Evolutionary conservation across 2,113 vertebrate genomes (phyloP), one percentile per base, ranked within the genome.

Genomic region (Hippotragus niger): DNA sequence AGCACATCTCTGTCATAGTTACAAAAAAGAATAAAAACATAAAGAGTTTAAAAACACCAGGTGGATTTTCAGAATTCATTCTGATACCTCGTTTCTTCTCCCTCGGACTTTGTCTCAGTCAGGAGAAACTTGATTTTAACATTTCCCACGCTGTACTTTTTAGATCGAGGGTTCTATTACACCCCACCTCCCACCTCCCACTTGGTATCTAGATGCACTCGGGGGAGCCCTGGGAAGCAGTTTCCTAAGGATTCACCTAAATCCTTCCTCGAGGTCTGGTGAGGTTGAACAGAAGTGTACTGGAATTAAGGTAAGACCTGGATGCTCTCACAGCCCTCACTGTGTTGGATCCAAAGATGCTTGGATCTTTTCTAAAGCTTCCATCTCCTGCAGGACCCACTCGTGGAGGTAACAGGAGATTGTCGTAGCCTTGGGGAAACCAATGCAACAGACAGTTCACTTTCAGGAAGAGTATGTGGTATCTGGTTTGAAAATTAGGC

Each of bases 1-100:
- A 97, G 58, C 80, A 95, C 36, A 82, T 27, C 80, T 83, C 94
- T 96, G 85, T 90, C 97, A 88, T 14, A 90, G 94, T 87, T 55
- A 97, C 81, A 95, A 71, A 88, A 67, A 91, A 60, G 88, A 95
- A 93, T 67, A 53, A 87, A 91, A 89, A 86, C 52, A 89, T 71
- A 84, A 94, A 45, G 36, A 85, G 83, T 83, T 93, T 76, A 67
- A 91, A 94, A 97, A 90, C 64, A 52, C 83, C 88, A 3, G 80
- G 80, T 96, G 55, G 36, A 33, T 88, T 58, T 82, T 50, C 90
- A 74, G 71, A 50, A 95, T 90, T 64, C 62, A 36, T 62, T 19
- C 60, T 12, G 40, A 58, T 92, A 45, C 36, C 19, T 90, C 71
- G 89, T 90, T 71, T 94, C 45, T 53, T 74, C 50, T 93, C 78